Evolutionary conservation across 2,113 vertebrate genomes (phyloP), one percentile per base, ranked within the genome.

Genomic region (Saimiri boliviensis): DNA sequence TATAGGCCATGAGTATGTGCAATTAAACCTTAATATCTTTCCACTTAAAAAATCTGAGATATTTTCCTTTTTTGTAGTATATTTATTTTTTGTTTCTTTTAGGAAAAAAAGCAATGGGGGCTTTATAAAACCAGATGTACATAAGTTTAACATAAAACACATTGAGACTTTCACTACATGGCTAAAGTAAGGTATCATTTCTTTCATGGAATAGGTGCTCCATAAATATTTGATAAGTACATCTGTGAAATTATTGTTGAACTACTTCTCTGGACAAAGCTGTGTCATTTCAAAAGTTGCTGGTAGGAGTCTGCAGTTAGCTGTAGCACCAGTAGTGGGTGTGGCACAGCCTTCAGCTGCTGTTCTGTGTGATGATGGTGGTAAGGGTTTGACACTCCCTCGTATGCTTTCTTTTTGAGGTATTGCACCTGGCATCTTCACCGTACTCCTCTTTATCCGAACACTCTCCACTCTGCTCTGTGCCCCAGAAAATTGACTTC

Each of bases 71-170:
- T 63, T 49, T 66, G 2, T 82, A 5, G 60, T 63, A 13, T 16
- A 47, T 45, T 90, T 89, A 63, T 60, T 79, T 93, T 58, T 80
- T 49, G 8, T 70, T 86, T 95, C 21, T 91, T 96, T 95, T 74
- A 54, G 47, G 42, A 86, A 86, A 79, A 93, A 93, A 71, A 49
- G 27, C 30, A 60, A 35, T 25, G n/a, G 6, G 42, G 8, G 0
- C 60, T 80, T 95, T 86, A 9, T 37, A 88, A 80, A 93, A 49
- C 47, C 37, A 25, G 11, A 23, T 49, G 11, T 79, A 60, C 45
- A 58, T 17, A 23, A 73, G 52, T 66, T 93, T 77, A 60, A 87
- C 68, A 66, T 85, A 79, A 85, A 95, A 82, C 35, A 86, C 35
- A 37, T 25, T 3, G 4, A 63, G n/a, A 21, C 52, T 17, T 89